Evolutionary conservation across 2,797 vertebrate genomes (phyloP).

Genomic region (Notolabrus celidotus): DNA sequence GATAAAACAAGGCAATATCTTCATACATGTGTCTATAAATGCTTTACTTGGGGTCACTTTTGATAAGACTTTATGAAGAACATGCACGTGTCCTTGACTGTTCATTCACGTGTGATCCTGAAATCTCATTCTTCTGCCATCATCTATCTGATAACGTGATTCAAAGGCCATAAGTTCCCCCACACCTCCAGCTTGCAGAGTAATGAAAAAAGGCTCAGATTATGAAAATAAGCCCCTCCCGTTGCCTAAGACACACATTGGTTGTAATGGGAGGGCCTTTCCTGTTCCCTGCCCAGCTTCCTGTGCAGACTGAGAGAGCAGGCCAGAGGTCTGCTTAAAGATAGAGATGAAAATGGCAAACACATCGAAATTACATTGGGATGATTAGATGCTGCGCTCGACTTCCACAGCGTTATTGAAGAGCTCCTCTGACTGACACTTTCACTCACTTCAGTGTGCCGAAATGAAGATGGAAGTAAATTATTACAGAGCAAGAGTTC

Average conservation of each 20-base stretch:
- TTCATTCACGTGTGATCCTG: conserved; percentile 36
- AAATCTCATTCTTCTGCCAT: conserved; percentile 36
- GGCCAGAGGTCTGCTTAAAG: conserved; percentile 62
- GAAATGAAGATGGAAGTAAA: conserved; percentile 43
- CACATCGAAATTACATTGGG: conserved; percentile 57
- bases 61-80: conserved; percentile 30
- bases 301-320: conserved; percentile 12
- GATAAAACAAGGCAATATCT: no score
- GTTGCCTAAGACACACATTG: conserved; percentile 27
- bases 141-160: conserved; percentile 46
- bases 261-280: conserved; percentile 47
- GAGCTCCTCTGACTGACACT: conserved; percentile 61
- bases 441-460: conserved; percentile 48
- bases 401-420: conserved; percentile 59
- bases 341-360: conserved; percentile 64
- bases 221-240: conserved; percentile 56
- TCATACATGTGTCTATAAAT: not conserved
- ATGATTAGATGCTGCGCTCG: conserved; percentile 59
- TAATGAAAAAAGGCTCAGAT: conserved; percentile 70
- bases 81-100: conserved; percentile 12
- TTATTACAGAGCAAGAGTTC: conserved; percentile 28
- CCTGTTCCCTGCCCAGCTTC: conserved; percentile 39
- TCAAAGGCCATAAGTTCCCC: conserved; percentile 53
- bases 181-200: conserved; percentile 27
- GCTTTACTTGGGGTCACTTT: conserved; percentile 1